phyloP scores from a whole-genome alignment of 2,888 invertebrate species.

The Drosophila fungiperda region DNA sequence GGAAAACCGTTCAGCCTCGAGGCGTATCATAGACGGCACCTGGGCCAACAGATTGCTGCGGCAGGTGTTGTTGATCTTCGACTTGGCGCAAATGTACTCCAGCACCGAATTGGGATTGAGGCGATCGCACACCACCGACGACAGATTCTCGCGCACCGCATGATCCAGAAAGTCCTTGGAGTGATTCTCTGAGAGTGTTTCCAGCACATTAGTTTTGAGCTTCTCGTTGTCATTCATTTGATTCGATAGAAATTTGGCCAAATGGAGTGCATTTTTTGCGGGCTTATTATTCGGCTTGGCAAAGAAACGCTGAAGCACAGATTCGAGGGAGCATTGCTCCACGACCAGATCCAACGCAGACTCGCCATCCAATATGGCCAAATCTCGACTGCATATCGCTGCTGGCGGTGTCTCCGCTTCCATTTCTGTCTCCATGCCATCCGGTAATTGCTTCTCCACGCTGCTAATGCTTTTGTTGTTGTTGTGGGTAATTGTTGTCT shows the following conservation, averaged over 20 bases:
- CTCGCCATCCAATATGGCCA: slow-evolving; percentile 58
- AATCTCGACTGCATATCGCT: slow-evolving; percentile 32
- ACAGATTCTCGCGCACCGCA: slow-evolving; percentile 84
- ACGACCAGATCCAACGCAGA: slow-evolving; percentile 71
- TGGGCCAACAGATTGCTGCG: slow-evolving; percentile 78
- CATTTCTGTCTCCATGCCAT: background rate
- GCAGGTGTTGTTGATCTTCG: slow-evolving; percentile 80
- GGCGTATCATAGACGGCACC: slow-evolving; percentile 75
- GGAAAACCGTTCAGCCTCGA: slow-evolving; percentile 70
- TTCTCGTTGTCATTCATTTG: slow-evolving; percentile 80
- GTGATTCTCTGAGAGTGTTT: slow-evolving; percentile 84
- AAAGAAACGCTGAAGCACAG: slow-evolving; percentile 80
- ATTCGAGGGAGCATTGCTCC: slow-evolving; percentile 71
- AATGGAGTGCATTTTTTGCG: slow-evolving; percentile 57
- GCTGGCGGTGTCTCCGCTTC: background rate
- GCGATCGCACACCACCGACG: slow-evolving; percentile 84
- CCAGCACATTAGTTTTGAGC: slow-evolving; percentile 81
- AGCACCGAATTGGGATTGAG: slow-evolving; percentile 83
- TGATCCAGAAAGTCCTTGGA: slow-evolving; percentile 84
- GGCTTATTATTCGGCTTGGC: slow-evolving; percentile 52
- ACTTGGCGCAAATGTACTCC: slow-evolving; percentile 83
- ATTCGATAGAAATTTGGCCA: slow-evolving; percentile 80
- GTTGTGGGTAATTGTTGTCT: slow-evolving; percentile 40
- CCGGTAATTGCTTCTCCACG: slow-evolving; percentile 1
- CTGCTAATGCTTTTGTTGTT: slow-evolving; percentile 2